These are phyloP conservation scores for Pristis pectinata DNA, from an alignment of 2,797 vertebrate genomes.

Conservation along the genomic window DNA sequence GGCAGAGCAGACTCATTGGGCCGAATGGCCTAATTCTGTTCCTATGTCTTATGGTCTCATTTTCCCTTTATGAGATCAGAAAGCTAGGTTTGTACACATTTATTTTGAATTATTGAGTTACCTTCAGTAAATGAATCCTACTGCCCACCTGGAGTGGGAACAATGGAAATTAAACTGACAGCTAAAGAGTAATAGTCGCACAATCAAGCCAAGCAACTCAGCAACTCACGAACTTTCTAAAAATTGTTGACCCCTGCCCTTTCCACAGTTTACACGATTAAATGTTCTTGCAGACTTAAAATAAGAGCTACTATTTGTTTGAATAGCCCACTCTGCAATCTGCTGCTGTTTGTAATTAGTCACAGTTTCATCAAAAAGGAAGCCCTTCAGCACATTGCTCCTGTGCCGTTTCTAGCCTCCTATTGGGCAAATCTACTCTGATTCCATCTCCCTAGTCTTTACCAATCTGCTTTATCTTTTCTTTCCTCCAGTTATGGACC, in stretches of 20 bases:
- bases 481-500: neutral
- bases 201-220: neutral
- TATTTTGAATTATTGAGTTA: neutral
- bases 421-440: neutral
- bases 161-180: neutral
- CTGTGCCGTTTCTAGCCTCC: neutral
- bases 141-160: neutral
- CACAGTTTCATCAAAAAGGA: neutral
- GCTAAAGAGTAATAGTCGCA: neutral
- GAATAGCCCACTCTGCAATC: neutral
- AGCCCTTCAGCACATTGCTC: neutral
- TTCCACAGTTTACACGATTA: neutral
- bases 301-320: neutral
- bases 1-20: no score
- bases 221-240: neutral
- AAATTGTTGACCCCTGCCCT: neutral
- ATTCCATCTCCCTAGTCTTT: neutral
- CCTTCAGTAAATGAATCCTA: neutral
- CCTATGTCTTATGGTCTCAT: no score
- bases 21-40: no score
- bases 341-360: neutral
- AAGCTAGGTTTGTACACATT: no score
- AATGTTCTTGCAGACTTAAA: neutral
- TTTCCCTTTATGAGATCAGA: neutral
- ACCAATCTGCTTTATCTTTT: neutral